Conservation (phyloP, 1,140 invertebrate species). For the Bilobella aurantiaca region DNA sequence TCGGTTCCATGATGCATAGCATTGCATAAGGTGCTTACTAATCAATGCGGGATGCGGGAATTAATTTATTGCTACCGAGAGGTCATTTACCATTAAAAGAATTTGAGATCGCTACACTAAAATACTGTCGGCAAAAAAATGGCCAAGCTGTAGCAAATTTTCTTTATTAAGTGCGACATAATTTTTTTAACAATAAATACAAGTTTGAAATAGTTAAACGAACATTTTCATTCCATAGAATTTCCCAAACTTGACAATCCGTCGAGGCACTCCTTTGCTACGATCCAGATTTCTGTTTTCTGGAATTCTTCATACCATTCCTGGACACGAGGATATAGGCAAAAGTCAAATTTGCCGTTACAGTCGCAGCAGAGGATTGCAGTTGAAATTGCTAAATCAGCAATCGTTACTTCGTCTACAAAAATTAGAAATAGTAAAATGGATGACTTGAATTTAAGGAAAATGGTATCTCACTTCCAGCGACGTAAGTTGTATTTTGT, state of each 20-base stretch:
- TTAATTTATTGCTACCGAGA: no score
- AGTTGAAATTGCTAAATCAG: conserved; percentile 57
- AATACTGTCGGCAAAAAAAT: no score
- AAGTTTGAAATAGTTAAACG: no score
- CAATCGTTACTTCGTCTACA: conserved; percentile 55
- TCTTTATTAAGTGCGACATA: no score
- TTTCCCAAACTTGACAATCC: conserved; percentile 29
- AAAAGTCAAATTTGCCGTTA: conserved; percentile 50
- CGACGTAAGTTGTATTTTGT: conserved; percentile 52
- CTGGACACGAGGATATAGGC: conserved; percentile 42
- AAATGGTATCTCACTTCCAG: conserved; percentile 41
- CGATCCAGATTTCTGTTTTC: conserved; percentile 22
- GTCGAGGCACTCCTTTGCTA: conserved; percentile 23
- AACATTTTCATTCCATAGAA: conserved; percentile 8
- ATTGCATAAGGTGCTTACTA: no score
- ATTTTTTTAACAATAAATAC: no score
- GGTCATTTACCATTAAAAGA: no score
- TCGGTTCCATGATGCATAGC: no score
- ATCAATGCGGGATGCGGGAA: no score
- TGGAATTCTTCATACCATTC: conserved; percentile 31
- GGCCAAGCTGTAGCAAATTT: no score
- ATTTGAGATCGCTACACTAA: no score
- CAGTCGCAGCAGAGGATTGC: conserved; percentile 60
- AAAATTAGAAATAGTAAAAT: conserved; percentile 11
- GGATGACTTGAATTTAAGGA: conserved; percentile 13